Conservation (phyloP, 2,888 invertebrate species). For the Melikaiella ostensackeni region DNA sequence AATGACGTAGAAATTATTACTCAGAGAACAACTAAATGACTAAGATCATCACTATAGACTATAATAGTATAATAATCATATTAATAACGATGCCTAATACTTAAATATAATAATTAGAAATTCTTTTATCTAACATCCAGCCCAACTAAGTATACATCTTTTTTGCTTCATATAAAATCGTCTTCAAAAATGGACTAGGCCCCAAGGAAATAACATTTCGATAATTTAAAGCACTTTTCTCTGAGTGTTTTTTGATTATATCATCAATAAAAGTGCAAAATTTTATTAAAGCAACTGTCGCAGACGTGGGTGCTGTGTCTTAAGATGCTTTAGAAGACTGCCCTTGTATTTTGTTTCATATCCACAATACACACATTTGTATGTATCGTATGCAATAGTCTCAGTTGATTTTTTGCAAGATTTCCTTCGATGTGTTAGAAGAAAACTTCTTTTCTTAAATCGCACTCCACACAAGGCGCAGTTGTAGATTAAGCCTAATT, state of each 20-base stretch:
- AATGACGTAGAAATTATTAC: not conserved
- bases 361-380: constrained; percentile 75
- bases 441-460: not conserved
- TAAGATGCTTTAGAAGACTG: constrained; percentile 70
- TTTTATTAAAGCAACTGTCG: not conserved
- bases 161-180: too few relatives aligned
- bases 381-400: too few relatives aligned
- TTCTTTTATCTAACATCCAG: too few relatives aligned
- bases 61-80: too few relatives aligned
- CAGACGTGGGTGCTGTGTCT: not conserved
- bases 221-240: too few relatives aligned
- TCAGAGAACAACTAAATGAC: not conserved
- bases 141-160: too few relatives aligned
- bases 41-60: not conserved
- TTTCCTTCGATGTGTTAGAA: not conserved
- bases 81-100: too few relatives aligned
- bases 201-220: too few relatives aligned
- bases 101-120: too few relatives aligned
- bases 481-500: not conserved
- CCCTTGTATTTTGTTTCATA: constrained; percentile 74
- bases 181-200: too few relatives aligned
- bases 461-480: not conserved
- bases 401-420: constrained; percentile 3
- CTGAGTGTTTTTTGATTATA: too few relatives aligned
- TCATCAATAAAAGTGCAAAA: too few relatives aligned